These are phyloP conservation scores for Tachypleus tridentatus DNA, from an alignment of 1,140 invertebrate genomes.

Conservation along the genomic window DNA sequence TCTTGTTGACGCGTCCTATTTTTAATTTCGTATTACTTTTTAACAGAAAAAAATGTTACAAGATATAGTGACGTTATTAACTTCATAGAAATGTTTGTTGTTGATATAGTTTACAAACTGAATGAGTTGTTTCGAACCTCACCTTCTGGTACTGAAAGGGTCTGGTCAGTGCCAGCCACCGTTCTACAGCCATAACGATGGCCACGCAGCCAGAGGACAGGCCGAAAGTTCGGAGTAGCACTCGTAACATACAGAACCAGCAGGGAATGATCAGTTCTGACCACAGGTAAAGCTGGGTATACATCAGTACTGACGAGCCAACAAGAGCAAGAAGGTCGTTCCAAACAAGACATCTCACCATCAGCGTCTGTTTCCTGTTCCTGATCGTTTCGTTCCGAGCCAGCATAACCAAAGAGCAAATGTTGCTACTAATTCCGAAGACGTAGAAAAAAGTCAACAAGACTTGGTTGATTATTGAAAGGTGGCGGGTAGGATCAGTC, in stretches of 20 bases:
- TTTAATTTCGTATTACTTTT: too few relatives aligned
- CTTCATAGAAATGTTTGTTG: too few relatives aligned
- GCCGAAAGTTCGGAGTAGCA: conserved; percentile 64
- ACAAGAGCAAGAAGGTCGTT: conserved; percentile 59
- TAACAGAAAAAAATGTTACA: too few relatives aligned
- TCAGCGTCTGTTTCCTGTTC: conserved; percentile 63
- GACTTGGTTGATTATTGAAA: conserved; percentile 28
- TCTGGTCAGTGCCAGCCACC: conserved; percentile 67
- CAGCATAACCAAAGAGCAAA: conserved; percentile 45
- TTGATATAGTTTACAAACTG: too few relatives aligned
- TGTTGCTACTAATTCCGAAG: conserved; percentile 45
- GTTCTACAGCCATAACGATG: conserved; percentile 70
- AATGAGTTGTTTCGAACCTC: conserved; percentile 23
- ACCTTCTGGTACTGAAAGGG: conserved; percentile 82
- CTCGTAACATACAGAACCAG: conserved; percentile 49
- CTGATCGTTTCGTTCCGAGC: conserved; percentile 35
- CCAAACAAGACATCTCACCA: conserved; percentile 52
- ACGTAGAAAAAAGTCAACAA: conserved; percentile 43
- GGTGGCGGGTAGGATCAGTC: conserved; percentile 8
- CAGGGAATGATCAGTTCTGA: conserved; percentile 9
- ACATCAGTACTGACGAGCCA: conserved; percentile 43
- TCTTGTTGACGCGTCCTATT: too few relatives aligned
- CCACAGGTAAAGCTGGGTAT: conserved; percentile 38
- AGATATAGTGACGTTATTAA: too few relatives aligned
- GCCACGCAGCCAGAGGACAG: conserved; percentile 74